These are phyloP conservation scores for Apostichopus californicus DNA, from an alignment of 35 echinoderm and acorn worm genomes.

Conservation along the genomic window DNA sequence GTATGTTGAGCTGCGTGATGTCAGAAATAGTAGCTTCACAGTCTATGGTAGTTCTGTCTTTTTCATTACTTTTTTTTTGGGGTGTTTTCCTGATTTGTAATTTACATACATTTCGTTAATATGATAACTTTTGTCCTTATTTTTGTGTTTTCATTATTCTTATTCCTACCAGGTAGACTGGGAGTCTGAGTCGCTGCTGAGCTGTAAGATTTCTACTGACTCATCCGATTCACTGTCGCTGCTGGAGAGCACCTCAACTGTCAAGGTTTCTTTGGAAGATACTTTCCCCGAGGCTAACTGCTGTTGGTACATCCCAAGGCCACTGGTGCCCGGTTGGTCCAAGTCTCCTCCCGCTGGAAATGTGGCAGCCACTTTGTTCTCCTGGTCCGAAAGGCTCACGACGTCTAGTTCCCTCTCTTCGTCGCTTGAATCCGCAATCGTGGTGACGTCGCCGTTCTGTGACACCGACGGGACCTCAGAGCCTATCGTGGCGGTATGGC, in stretches of 20 bases:
- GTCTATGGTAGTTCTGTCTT: too few species aligned
- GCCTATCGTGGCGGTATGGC: conserved; percentile 46
- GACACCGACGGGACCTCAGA: conserved; percentile 38
- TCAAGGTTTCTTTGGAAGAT: conserved; percentile 12
- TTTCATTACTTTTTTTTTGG: too few species aligned
- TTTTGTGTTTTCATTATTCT: too few species aligned
- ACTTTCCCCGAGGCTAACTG: conserved; percentile 33
- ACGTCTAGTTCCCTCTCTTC: conserved; percentile 51
- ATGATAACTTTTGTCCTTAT: too few species aligned
- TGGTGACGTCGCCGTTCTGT: conserved; percentile 48
- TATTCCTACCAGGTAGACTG: conserved; percentile 23
- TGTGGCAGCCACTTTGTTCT: conserved; percentile 37
- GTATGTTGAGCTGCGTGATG: too few species aligned
- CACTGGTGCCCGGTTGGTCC: conserved; percentile 54
- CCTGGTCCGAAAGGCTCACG: conserved; percentile 47
- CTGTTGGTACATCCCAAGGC: conserved; percentile 43
- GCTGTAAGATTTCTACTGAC: conserved; percentile 18
- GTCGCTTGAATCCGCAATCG: conserved; percentile 43
- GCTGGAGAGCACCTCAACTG: conserved; percentile 47
- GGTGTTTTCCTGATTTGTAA: too few species aligned
- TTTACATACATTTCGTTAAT: too few species aligned
- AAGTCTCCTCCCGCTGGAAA: conserved; percentile 15
- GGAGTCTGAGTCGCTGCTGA: conserved; percentile 34
- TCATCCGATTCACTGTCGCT: conserved; percentile 28
- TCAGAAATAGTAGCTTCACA: too few species aligned